These are phyloP conservation scores for sheep (Ovis aries) DNA, from an alignment of 2,113 vertebrate genomes.

Conservation along the genomic window DNA sequence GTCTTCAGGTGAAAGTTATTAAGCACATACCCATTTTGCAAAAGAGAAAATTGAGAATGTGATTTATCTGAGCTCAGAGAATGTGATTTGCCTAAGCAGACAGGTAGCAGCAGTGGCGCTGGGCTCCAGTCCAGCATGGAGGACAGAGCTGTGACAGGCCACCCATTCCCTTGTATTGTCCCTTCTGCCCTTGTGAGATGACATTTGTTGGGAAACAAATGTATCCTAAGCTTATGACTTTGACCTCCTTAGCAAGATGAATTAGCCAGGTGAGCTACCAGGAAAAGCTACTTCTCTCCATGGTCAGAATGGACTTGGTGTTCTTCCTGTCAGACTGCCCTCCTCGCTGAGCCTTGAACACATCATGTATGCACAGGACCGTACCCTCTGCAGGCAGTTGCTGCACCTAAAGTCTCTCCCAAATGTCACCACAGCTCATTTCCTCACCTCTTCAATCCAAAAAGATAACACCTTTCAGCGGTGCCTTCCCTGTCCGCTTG, in stretches of 20 bases:
- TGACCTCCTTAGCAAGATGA: background rate
- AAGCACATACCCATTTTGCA: background rate
- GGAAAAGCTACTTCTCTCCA: background rate
- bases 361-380: fast-evolving
- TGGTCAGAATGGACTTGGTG: background rate
- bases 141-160: background rate
- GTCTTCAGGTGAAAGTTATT: background rate
- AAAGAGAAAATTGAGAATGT: background rate
- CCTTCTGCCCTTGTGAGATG: background rate
- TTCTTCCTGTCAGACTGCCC: too few relatives aligned
- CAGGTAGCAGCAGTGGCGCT: background rate
- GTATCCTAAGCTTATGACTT: background rate
- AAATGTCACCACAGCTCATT: background rate
- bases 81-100: background rate
- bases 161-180: background rate
- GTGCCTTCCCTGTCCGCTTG: background rate
- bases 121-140: background rate
- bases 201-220: conserved; percentile 3
- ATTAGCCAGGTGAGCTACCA: background rate
- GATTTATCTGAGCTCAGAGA: background rate
- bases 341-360: background rate
- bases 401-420: background rate
- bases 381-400: background rate
- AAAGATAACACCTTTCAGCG: background rate
- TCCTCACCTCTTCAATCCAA: background rate